phyloP scores from a whole-genome alignment of 2,113 vertebrate species.

The Ramphastos sulfuratus region DNA sequence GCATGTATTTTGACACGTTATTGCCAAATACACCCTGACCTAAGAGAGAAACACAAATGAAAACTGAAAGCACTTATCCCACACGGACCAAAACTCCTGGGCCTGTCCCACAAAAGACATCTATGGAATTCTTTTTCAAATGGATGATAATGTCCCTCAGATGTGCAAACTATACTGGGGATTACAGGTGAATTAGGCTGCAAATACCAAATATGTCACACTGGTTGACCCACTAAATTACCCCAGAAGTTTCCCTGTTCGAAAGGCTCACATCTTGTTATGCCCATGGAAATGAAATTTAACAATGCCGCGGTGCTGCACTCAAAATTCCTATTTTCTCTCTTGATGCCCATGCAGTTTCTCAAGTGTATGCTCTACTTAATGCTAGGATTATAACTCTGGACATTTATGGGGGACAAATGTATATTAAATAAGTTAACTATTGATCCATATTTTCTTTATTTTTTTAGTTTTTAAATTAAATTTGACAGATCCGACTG shows the following conservation, averaged over 20 bases:
- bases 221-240: not conserved
- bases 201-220: not conserved
- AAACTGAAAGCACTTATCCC: not conserved
- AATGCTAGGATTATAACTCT: not conserved
- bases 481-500: not conserved
- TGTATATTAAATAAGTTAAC: not conserved
- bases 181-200: not conserved
- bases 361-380: not conserved
- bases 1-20: not conserved
- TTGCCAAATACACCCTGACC: not conserved
- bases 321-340: not conserved
- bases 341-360: not conserved
- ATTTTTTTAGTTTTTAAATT: constrained; percentile 18
- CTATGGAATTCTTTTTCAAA: not conserved
- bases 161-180: not conserved
- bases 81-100: not conserved
- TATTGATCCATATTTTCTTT: not conserved
- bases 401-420: not conserved
- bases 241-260: not conserved
- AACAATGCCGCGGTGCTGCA: not conserved
- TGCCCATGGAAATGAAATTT: not conserved
- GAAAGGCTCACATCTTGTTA: not conserved
- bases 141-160: not conserved
- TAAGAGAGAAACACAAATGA: not conserved
- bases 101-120: not conserved